Conservation (phyloP, 2,113 vertebrate species). For the Heloderma charlesbogerti region DNA sequence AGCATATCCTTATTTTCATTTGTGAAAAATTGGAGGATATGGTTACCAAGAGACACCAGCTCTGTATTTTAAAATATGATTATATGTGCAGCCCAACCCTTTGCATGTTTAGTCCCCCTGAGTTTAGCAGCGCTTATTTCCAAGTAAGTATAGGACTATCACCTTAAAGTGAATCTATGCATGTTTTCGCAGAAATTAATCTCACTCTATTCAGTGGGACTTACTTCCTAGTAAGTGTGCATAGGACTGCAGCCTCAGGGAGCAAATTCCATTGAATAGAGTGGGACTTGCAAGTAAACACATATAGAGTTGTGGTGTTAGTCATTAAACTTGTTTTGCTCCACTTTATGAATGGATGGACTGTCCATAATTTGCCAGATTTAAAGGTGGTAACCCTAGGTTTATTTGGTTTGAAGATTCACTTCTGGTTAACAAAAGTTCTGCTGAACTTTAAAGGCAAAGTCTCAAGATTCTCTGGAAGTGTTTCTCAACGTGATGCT, state of each 20-base stretch:
- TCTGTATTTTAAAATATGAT: neutral
- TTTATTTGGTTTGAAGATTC: slow-evolving; percentile 12
- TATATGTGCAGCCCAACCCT: neutral
- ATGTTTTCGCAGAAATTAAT: neutral
- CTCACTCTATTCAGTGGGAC: neutral
- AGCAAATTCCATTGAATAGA: neutral
- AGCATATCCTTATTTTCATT: neutral
- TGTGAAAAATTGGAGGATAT: neutral
- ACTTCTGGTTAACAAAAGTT: slow-evolving; percentile 9
- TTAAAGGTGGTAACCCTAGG: neutral
- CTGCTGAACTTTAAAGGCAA: neutral
- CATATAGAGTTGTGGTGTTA: neutral
- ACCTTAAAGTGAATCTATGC: neutral
- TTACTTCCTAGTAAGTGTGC: too few relatives aligned
- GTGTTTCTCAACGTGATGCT: neutral
- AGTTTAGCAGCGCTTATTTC: neutral
- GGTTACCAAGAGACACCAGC: neutral
- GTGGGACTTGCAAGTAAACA: neutral
- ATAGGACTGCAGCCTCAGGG: neutral
- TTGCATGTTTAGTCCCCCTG: neutral
- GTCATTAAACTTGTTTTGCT: neutral
- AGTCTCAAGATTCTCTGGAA: neutral
- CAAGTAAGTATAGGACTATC: neutral
- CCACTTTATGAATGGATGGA: neutral
- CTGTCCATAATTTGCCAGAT: neutral